phyloP scores from a whole-genome alignment of 2,797 vertebrate genomes.

The Monodelphis domestica region DNA sequence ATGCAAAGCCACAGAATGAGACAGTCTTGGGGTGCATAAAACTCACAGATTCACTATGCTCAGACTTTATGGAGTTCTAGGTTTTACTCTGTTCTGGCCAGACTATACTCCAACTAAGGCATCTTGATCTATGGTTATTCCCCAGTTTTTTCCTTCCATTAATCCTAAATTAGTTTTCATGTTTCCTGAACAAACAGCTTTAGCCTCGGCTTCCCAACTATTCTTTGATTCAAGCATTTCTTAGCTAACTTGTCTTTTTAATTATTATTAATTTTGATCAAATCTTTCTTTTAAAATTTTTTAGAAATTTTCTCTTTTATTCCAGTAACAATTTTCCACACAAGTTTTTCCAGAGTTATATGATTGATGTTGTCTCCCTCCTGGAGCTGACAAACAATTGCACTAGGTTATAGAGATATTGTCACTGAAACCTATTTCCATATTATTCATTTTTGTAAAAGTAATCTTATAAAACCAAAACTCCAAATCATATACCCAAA shows the following conservation, averaged over 20 bases:
- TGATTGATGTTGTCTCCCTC: no score
- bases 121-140: not conserved
- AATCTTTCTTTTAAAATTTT: no score
- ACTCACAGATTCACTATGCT: not conserved
- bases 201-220: not conserved
- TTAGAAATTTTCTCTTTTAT: no score
- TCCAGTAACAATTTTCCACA: no score
- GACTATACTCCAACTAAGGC: not conserved
- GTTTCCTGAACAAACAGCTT: not conserved
- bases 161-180: not conserved
- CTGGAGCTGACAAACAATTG: no score
- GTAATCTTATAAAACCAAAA: no score
- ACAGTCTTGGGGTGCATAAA: not conserved
- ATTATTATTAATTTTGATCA: no score
- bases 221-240: not conserved
- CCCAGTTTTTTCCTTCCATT: not conserved
- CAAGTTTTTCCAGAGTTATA: no score
- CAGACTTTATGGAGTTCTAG: not conserved
- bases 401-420: no score
- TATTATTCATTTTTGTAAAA: no score
- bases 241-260: not conserved
- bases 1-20: not conserved
- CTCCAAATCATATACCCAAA: no score
- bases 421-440: no score
- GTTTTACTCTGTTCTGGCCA: not conserved